These are phyloP conservation scores for Elachura formosa DNA, from an alignment of 2,113 vertebrate species.

Conservation along the genomic window DNA sequence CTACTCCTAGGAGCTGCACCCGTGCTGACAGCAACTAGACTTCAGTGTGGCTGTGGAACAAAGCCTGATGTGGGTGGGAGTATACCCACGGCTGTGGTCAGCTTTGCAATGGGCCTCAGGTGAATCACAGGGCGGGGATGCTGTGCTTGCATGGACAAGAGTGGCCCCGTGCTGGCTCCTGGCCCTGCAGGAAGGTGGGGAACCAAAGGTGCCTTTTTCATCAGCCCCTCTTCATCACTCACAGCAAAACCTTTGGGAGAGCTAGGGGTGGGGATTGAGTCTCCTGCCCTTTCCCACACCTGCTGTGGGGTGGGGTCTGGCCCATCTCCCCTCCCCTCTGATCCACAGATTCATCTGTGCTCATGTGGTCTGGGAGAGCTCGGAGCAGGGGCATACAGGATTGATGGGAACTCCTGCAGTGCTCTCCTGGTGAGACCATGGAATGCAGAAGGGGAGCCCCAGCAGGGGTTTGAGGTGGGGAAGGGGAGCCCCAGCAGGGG, in stretches of 20 bases:
- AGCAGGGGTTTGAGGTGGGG: neutral
- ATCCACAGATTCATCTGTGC: neutral
- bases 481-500: neutral
- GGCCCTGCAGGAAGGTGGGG: neutral
- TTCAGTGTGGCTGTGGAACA: neutral
- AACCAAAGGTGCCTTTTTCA: neutral
- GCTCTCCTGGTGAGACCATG: conserved; percentile 19
- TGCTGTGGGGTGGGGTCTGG: neutral
- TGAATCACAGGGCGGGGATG: neutral
- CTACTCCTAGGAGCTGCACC: neutral
- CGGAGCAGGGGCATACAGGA: neutral
- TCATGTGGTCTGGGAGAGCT: neutral
- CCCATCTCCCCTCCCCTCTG: neutral
- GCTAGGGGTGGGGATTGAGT: neutral
- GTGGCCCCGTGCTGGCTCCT: neutral
- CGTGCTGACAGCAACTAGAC: accelerated
- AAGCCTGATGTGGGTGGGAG: neutral
- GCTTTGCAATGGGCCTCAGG: neutral
- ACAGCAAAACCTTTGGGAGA: neutral
- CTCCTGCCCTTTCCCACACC: neutral
- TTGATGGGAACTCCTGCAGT: conserved; percentile 27
- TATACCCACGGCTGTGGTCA: neutral
- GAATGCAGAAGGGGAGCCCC: neutral
- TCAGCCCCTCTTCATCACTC: neutral
- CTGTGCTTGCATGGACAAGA: neutral